Evolutionary conservation across 2,113 vertebrate species (phyloP), one percentile per base, ranked within the genome.

Genomic region (Aegotheles bennettii): DNA sequence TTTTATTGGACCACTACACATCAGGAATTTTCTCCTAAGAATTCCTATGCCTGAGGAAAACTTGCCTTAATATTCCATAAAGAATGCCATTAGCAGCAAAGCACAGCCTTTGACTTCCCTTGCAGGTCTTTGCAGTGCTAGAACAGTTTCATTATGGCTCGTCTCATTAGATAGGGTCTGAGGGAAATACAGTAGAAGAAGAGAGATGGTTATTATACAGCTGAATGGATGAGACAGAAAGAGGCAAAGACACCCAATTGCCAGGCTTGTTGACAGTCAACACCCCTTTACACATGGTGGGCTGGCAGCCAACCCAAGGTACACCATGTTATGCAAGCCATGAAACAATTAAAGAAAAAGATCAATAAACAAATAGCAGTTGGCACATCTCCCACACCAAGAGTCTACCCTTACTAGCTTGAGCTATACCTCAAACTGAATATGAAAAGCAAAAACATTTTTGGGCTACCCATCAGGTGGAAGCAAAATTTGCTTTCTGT

Each of bases 161-260:
- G 36, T 70, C 71, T 90, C 71, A 23, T 75, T 53, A 75, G 33
- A 43, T 0, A 0, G 35, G 21, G 57, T 83, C 67, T 74, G 69
- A 87, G 25, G 31, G 43, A 89, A 70, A 78, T 13, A 51, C 2
- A 33, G 86, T 33, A 84, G 57, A 76, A 73, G 54, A 33, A 36
- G 38, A 60, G 51, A 48, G 25, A 5, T 0, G 21, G 40, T 31
- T 35, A 54, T 64, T 64, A 65, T 4, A 54, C 42, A 93, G 63
- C 47, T 54, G 47, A 93, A 93, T 21, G 87, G 79, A 63, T 42
- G 63, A 43, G 59, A 57, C 35, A 93, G 77, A 94, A 93, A 65
- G 59, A 90, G 53, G 90, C 60, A 95, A 74, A 95, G 80, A 42
- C 88, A 90, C 83, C 95, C 92, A 96, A 92, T 25, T 95, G 90